A percentile compares a stretch with the other conserved stretches of the same genome.
These are phyloP conservation scores for Toxostoma redivivum DNA, from an alignment of 2,113 vertebrate species.

Conservation along the genomic window DNA sequence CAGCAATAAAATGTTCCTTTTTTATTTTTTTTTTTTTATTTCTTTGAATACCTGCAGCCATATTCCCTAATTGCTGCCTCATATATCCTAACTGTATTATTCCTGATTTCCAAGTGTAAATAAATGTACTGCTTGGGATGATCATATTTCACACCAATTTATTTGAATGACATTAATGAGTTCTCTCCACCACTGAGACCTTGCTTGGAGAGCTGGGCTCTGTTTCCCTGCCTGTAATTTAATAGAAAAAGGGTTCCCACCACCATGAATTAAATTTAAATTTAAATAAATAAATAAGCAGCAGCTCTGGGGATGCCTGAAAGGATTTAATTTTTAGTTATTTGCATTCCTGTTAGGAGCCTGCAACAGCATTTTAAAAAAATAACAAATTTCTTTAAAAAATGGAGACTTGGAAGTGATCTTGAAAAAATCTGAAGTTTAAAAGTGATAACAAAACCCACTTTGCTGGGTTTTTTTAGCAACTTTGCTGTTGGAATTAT, in stretches of 20 bases:
- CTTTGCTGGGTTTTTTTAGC: too few relatives aligned
- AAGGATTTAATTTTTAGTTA: neutral
- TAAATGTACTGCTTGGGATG: conserved; percentile 44
- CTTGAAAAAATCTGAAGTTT: neutral
- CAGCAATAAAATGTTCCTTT: conserved; percentile 20
- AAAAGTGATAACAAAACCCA: neutral
- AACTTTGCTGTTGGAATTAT: neutral
- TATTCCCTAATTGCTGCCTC: conserved; percentile 58
- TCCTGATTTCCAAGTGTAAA: conserved; percentile 63
- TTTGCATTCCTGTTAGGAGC: neutral
- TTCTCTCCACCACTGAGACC: neutral
- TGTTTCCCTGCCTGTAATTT: conserved; percentile 1
- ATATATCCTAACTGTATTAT: conserved; percentile 27
- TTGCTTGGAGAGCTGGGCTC: neutral
- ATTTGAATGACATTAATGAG: conserved; percentile 67
- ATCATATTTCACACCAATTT: conserved; percentile 68
- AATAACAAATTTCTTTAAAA: neutral
- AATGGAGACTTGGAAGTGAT: neutral
- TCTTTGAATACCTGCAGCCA: conserved; percentile 47
- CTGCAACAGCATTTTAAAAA: neutral
- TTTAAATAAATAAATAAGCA: conserved; percentile 17
- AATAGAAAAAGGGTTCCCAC: neutral
- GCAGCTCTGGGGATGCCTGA: neutral
- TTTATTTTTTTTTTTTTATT: neutral
- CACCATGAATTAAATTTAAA: neutral